These are phyloP conservation scores for Ectemnius continuus DNA, from an alignment of 2,888 invertebrate genomes.

Conservation along the genomic window DNA sequence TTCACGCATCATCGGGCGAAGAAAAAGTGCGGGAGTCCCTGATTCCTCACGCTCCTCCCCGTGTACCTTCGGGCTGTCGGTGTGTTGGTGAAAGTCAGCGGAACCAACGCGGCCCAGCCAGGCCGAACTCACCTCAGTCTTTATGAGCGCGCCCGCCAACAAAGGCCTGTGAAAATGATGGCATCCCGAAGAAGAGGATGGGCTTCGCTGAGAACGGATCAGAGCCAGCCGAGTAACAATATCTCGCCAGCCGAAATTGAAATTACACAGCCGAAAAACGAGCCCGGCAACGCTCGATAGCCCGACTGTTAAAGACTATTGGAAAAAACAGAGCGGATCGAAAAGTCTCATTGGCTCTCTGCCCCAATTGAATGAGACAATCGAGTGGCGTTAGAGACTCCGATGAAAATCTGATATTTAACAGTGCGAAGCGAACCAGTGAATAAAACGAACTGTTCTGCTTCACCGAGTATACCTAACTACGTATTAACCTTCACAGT, in stretches of 20 bases:
- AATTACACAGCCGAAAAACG: neutral
- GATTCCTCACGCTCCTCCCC: constrained; percentile 1
- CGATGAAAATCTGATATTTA: too few species aligned
- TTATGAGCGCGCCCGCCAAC: neutral
- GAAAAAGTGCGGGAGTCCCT: neutral
- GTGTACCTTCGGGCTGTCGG: neutral
- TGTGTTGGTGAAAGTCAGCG: neutral
- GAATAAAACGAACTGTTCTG: too few species aligned
- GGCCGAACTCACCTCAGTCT: neutral
- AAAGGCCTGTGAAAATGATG: neutral
- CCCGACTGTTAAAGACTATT: neutral
- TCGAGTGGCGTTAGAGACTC: too few species aligned
- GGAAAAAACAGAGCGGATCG: neutral
- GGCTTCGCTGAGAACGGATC: neutral
- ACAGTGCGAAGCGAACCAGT: too few species aligned
- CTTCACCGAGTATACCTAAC: too few species aligned
- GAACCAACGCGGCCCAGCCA: neutral
- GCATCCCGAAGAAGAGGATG: neutral
- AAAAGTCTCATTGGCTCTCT: neutral
- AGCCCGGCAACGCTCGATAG: neutral
- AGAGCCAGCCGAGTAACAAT: neutral
- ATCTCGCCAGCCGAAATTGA: neutral
- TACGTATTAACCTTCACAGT: too few species aligned
- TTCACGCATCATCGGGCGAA: too few species aligned
- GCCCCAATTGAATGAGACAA: too few species aligned